phyloP scores from a whole-genome alignment of 2,888 invertebrate species.

The Aphodius sticticus region DNA sequence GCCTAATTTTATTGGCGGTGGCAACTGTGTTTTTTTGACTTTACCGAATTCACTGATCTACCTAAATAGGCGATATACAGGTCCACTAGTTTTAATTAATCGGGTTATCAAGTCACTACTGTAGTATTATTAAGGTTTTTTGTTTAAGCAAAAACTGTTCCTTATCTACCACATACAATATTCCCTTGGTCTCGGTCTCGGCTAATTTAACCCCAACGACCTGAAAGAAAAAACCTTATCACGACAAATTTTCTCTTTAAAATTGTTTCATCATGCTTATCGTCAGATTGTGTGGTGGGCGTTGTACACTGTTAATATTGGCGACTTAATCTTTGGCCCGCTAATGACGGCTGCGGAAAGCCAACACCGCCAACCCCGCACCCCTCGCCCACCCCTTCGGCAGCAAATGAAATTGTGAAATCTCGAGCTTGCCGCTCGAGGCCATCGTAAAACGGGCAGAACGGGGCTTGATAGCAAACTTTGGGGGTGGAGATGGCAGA shows the following conservation, averaged over 20 bases:
- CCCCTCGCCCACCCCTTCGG: not conserved
- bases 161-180: not conserved
- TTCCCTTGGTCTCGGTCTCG: not conserved
- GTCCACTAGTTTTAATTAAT: too few relatives aligned
- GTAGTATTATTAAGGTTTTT: too few relatives aligned
- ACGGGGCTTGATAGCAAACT: not conserved
- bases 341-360: constrained; percentile 4
- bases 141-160: too few relatives aligned
- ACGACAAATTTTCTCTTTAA: not conserved
- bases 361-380: not conserved
- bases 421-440: not conserved
- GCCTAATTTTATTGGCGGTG: too few relatives aligned
- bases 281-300: not conserved
- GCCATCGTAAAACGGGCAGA: not conserved
- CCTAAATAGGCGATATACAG: too few relatives aligned
- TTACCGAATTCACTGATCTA: too few relatives aligned
- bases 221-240: not conserved
- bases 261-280: not conserved
- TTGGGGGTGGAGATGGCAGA: not conserved
- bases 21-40: too few relatives aligned
- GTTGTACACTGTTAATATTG: constrained; percentile 4
- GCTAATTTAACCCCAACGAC: not conserved
- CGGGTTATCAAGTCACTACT: too few relatives aligned
- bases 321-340: constrained; percentile 4
- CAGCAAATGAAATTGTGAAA: not conserved